A percentile compares a stretch with the other conserved stretches of the same genome.
These are phyloP conservation scores for Pectinophora gossypiella DNA, from an alignment of 1,140 invertebrate genomes.

Conservation along the genomic window DNA sequence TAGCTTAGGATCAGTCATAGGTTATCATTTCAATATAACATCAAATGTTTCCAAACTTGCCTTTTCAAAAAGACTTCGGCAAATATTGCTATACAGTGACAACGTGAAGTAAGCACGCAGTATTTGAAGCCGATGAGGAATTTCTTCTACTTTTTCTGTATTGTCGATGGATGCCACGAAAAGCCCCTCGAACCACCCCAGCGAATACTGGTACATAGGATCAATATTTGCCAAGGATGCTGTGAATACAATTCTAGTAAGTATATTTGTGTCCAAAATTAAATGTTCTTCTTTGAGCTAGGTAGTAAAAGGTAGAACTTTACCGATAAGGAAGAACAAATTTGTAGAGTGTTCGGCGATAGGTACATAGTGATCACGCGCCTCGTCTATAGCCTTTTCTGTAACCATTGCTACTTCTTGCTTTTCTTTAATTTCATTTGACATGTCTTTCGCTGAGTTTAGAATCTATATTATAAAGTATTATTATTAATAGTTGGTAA, in stretches of 20 bases:
- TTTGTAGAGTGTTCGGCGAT: slow-evolving; percentile 93
- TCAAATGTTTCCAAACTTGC: slow-evolving; percentile 54
- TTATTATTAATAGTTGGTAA: neutral
- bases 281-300: no score
- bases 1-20: no score
- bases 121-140: slow-evolving; percentile 82
- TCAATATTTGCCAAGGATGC: slow-evolving; percentile 93
- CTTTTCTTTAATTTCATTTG: slow-evolving; percentile 93
- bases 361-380: slow-evolving; percentile 89
- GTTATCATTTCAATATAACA: neutral
- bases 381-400: slow-evolving; percentile 87
- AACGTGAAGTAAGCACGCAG: slow-evolving; percentile 91
- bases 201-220: slow-evolving; percentile 98
- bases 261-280: no score
- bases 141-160: slow-evolving; percentile 90
- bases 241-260: slow-evolving; percentile 36
- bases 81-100: slow-evolving; percentile 94
- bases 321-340: slow-evolving; percentile 94
- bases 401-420: slow-evolving; percentile 93
- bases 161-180: slow-evolving; percentile 93
- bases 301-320: no score
- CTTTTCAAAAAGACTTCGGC: slow-evolving; percentile 96
- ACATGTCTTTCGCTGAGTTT: slow-evolving; percentile 92
- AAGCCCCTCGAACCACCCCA: slow-evolving; percentile 95
- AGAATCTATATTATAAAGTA: slow-evolving; percentile 76